phyloP scores from a whole-genome alignment of 2,113 vertebrate species.

The Tychaedon coryphoeus region DNA sequence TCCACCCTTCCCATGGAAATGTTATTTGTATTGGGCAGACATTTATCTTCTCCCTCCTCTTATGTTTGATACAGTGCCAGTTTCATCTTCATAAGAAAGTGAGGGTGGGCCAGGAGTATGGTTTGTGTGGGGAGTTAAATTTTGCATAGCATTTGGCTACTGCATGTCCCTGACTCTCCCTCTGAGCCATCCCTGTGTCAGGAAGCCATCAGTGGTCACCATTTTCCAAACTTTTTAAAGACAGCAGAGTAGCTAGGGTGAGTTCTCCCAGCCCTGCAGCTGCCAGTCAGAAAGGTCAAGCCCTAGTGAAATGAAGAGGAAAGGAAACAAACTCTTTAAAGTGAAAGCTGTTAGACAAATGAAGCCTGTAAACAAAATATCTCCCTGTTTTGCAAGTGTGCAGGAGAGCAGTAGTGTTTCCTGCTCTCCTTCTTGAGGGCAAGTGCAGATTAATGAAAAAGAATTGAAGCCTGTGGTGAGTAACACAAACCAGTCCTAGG shows the following conservation, averaged over 20 bases:
- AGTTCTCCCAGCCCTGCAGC: neutral
- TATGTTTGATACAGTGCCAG: neutral
- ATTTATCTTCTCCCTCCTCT: neutral
- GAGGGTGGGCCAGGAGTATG: neutral
- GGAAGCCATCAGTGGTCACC: neutral
- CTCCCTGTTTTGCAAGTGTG: neutral
- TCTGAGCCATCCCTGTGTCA: neutral
- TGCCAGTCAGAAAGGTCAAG: neutral
- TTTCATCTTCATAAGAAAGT: neutral
- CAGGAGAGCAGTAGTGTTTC: neutral
- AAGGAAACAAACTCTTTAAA: neutral
- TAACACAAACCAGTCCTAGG: neutral
- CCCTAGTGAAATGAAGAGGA: fast-evolving
- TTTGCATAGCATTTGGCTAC: neutral
- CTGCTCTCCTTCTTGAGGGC: neutral
- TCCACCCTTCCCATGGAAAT: slow-evolving; percentile 27
- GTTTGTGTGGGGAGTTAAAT: neutral
- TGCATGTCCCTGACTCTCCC: neutral
- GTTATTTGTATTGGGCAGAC: neutral
- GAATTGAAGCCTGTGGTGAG: neutral
- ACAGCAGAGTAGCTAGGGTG: neutral
- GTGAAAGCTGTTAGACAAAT: neutral
- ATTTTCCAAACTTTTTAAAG: neutral
- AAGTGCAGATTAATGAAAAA: neutral
- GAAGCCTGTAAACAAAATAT: neutral